These are phyloP conservation scores for Crocallis elinguaria DNA, from an alignment of 2,888 invertebrate genomes.

Conservation along the genomic window DNA sequence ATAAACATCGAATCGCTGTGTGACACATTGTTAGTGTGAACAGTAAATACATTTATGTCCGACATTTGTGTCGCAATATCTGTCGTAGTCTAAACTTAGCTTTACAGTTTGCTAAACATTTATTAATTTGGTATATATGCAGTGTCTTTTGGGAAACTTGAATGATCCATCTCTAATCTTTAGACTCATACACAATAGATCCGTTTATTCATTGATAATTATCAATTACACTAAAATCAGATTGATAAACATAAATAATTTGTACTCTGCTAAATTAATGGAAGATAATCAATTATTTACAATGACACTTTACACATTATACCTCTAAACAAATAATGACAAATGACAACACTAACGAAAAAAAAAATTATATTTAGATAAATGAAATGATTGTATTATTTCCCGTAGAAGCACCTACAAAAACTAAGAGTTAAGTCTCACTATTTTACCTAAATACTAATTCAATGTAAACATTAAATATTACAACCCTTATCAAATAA, in stretches of 20 bases:
- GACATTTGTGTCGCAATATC: no score
- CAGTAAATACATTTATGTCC: no score
- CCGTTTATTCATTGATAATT: slow-evolving; percentile 41
- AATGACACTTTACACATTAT: slow-evolving; percentile 60
- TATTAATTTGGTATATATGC: slow-evolving; percentile 21
- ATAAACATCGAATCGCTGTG: no score
- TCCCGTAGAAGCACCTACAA: slow-evolving; percentile 61
- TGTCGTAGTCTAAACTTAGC: no score
- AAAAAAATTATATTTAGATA: slow-evolving; percentile 52
- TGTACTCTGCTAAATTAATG: slow-evolving; percentile 81
- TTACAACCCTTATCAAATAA: slow-evolving; percentile 67
- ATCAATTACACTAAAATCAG: slow-evolving; percentile 56
- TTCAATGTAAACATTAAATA: slow-evolving; percentile 51
- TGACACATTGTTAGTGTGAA: no score
- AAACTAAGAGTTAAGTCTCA: slow-evolving; percentile 70
- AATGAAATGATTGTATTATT: slow-evolving; percentile 51
- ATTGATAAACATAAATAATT: slow-evolving; percentile 73
- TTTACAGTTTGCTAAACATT: no score
- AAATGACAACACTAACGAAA: slow-evolving; percentile 51
- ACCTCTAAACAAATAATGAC: slow-evolving; percentile 54
- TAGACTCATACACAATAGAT: slow-evolving; percentile 27
- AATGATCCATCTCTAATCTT: slow-evolving; percentile 26
- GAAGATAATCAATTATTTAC: slow-evolving; percentile 75
- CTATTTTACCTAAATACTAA: slow-evolving; percentile 58
- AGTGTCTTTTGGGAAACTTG: slow-evolving; percentile 40